A percentile compares a stretch with the other conserved stretches of the same genome.
phyloP scores from a whole-genome alignment of 2,113 vertebrate genomes.

The Calidris pygmaea region DNA sequence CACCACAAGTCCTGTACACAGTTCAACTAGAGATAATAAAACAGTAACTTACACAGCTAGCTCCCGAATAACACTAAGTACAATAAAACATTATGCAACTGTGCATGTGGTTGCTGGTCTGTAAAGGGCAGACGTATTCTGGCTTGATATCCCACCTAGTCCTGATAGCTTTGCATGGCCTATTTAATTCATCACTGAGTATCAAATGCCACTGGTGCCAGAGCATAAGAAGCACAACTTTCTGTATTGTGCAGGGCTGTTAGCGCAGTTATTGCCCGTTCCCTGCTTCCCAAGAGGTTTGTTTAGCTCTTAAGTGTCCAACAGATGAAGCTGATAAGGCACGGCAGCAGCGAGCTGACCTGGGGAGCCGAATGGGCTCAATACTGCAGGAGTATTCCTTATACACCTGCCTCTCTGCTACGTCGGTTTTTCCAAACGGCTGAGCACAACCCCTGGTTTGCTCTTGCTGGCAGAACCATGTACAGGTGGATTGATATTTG shows the following conservation, averaged over 20 bases:
- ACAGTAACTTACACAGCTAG: not conserved
- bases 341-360: not conserved
- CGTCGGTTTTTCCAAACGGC: not conserved
- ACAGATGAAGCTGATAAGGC: constrained; percentile 10
- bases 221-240: not conserved
- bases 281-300: not conserved
- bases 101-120: not conserved
- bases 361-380: not conserved
- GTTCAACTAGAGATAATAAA: not conserved
- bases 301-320: not conserved
- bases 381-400: not conserved
- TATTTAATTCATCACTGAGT: not conserved
- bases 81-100: not conserved
- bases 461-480: not conserved
- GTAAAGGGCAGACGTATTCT: not conserved
- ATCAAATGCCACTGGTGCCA: not conserved
- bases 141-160: not conserved
- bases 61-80: not conserved
- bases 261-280: not conserved
- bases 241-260: not conserved
- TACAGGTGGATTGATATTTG: not conserved
- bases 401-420: rapidly evolving
- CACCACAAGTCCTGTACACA: not conserved
- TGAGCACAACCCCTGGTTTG: not conserved
- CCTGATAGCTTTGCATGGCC: not conserved